Evolutionary conservation across 2,888 invertebrate genomes (phyloP).

Genomic region (Thelaira solivaga): DNA sequence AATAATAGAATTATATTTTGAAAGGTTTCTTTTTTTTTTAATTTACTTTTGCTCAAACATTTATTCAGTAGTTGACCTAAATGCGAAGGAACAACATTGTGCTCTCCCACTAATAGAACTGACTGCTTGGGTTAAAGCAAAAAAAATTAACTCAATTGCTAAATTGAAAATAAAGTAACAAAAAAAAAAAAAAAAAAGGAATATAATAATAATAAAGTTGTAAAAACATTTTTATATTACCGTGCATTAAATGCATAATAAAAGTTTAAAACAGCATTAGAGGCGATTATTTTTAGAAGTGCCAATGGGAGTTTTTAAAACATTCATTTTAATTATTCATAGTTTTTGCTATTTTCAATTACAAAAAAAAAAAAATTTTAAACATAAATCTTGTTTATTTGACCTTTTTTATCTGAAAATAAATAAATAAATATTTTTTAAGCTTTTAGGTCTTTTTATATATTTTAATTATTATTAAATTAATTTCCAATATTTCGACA

Average conservation of each 20-base stretch:
- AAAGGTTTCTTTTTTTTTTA: conserved; percentile 35
- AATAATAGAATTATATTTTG: conserved; percentile 24
- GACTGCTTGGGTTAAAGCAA: conserved; percentile 1
- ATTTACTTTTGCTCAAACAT: conserved; percentile 27
- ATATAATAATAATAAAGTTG: no score
- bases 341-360: background rate
- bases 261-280: conserved; percentile 15
- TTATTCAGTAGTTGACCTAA: conserved; percentile 42
- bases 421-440: no score
- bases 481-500: no score
- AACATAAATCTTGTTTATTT: no score
- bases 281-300: conserved; percentile 13
- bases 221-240: conserved; percentile 15
- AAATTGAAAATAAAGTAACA: conserved; percentile 21
- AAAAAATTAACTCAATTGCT: conserved; percentile 39
- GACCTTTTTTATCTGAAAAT: no score
- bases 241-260: conserved; percentile 19
- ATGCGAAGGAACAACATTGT: conserved; percentile 19
- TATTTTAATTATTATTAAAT: no score
- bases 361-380: background rate
- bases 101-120: background rate
- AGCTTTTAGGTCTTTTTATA: no score
- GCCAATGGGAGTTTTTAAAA: conserved; percentile 10
- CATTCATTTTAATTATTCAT: conserved; percentile 10
- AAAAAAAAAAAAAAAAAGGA: background rate